Base-by-base conservation (phyloP, 2,888 invertebrate genomes). In the Caenorhabditis sinica region DNA sequence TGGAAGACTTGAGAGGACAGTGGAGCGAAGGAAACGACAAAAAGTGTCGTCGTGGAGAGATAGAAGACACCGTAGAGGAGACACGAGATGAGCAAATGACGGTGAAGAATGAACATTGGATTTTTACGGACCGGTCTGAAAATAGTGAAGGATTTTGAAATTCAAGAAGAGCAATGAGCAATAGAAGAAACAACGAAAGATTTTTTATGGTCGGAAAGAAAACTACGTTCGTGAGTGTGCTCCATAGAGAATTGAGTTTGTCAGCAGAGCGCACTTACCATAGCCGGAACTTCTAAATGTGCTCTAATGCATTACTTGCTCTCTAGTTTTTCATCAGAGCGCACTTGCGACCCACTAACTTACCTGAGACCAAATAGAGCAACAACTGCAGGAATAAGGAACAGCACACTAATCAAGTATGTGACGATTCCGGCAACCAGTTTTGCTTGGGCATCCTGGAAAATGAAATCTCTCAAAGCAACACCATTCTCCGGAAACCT, bases 81-180 rank as follows among this genome's bases (percentile, higher is more conserved):
- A 49, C 92, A 92, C 0, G 92, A 92, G 36, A 87, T 49, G 40
- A 92, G 87, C 13, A 92, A 80, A 72, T 92, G 90, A 25, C 88
- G 86, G 73, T 92, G 92, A 15, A 92, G 86, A 60, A 89, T 84
- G 85, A 91, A 91, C 77, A 92, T 89, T n/a, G 88, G 85, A 40
- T 91, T 88, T 11, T 71, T 76, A n/a, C 88, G 85, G 15, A 92
- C 83, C 9, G 87, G 77, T 56, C 92, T 92, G 74, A 69, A 90
- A 58, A 20, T 3, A 28, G 43, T 43, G n/a, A n/a, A n/a, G 58
- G 58, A 68, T 36, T 4, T 4, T 6, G 56, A 43, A 40, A 56
- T 17, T 15, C n/a, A 25, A 69, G 43, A 76, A 36, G 43, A 40
- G n/a, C 40, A 71, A 58, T 28, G 58, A 58, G 56, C 20, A 40